phyloP scores from a whole-genome alignment of 2,797 vertebrate species.

The Catamblyrhynchus diadema region DNA sequence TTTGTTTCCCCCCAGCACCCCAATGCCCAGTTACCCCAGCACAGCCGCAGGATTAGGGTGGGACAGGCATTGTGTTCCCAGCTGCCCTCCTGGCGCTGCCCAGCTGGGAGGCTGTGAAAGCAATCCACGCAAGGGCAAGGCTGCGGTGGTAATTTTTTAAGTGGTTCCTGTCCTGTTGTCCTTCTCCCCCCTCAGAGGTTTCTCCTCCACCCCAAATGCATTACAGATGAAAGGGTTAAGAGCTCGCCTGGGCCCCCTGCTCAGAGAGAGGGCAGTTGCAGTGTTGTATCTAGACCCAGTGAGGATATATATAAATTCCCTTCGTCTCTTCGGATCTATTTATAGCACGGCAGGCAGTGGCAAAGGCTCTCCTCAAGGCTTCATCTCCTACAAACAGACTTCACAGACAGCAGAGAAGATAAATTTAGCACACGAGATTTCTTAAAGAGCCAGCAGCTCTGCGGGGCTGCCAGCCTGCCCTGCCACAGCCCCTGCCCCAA shows the following conservation, averaged over 20 bases:
- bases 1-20: rapidly evolving
- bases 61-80: neutral
- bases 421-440: conserved; percentile 65
- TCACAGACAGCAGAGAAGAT: conserved; percentile 64
- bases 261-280: conserved; percentile 34
- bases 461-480: neutral
- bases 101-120: neutral
- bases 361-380: conserved; percentile 65
- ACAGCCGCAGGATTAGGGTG: neutral
- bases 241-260: conserved; percentile 45
- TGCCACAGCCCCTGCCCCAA: neutral
- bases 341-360: conserved; percentile 53
- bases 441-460: conserved; percentile 58
- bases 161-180: neutral
- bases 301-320: conserved; percentile 54
- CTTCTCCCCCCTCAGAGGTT: neutral
- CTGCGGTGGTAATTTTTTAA: neutral
- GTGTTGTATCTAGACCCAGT: conserved; percentile 64
- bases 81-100: neutral
- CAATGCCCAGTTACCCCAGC: neutral
- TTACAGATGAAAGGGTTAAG: conserved; percentile 44
- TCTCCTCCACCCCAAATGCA: neutral
- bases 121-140: neutral
- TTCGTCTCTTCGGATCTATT: conserved; percentile 42
- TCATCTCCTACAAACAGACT: conserved; percentile 67